Evolutionary conservation across 2,888 invertebrate species (phyloP).

Genomic region (Pseudococcus longispinus): DNA sequence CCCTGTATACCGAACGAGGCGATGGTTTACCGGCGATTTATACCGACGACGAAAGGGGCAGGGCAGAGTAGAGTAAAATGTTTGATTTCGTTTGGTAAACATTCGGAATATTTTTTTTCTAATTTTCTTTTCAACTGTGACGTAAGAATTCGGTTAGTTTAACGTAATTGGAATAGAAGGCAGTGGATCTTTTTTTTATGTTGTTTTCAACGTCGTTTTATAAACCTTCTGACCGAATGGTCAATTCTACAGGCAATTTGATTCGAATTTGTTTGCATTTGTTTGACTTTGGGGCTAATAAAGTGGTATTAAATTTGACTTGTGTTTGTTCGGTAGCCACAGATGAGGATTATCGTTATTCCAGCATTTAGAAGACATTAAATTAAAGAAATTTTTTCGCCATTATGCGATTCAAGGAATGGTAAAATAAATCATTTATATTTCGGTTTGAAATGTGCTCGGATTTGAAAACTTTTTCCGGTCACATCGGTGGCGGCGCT

Average conservation of each 20-base stretch:
- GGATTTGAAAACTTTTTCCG: constrained; percentile 30
- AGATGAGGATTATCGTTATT: neutral
- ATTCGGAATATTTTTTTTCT: constrained; percentile 20
- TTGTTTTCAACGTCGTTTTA: constrained; percentile 19
- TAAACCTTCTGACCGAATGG: neutral
- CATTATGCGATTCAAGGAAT: neutral
- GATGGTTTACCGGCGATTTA: neutral
- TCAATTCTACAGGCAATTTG: neutral
- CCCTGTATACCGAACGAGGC: neutral
- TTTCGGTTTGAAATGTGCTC: constrained; percentile 1
- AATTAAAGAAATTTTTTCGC: neutral
- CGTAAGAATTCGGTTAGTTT: neutral
- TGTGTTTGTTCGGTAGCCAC: no score
- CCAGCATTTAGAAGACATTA: neutral
- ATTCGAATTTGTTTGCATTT: neutral
- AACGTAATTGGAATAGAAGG: constrained; percentile 8
- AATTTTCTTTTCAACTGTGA: constrained; percentile 40
- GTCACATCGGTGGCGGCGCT: constrained; percentile 20
- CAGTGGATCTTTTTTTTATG: neutral
- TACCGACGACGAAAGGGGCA: neutral
- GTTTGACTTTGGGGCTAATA: neutral
- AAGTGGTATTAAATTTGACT: neutral
- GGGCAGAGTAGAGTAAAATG: neutral
- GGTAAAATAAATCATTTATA: constrained; percentile 38
- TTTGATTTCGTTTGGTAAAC: constrained; percentile 44